These are phyloP conservation scores for Hemistola chrysoprasaria DNA, from an alignment of 2,888 invertebrate species.

Conservation along the genomic window DNA sequence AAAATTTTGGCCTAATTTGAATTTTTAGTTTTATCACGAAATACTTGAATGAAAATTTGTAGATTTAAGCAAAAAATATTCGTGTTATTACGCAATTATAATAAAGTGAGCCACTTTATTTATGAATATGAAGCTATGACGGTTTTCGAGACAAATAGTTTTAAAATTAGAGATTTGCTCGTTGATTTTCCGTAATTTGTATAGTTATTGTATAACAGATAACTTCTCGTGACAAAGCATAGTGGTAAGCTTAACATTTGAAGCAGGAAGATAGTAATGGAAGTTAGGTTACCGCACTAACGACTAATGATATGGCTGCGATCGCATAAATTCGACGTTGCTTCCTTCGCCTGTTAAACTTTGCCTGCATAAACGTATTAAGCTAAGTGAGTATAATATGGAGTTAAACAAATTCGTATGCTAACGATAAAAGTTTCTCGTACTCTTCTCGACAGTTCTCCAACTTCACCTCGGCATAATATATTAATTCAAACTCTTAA, in stretches of 20 bases:
- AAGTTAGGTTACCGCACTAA: constrained; percentile 48
- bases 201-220: no score
- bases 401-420: constrained; percentile 34
- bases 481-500: constrained; percentile 35
- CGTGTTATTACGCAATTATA: no score
- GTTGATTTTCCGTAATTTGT: no score
- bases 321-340: constrained; percentile 53
- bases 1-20: no score
- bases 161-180: no score
- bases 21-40: no score
- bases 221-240: background rate
- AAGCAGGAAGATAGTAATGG: constrained; percentile 38
- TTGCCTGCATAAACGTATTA: constrained; percentile 13
- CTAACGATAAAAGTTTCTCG: constrained; percentile 41
- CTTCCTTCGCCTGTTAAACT: constrained; percentile 22
- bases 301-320: constrained; percentile 63
- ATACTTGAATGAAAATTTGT: no score
- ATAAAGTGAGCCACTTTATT: no score
- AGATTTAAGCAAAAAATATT: no score
- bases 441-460: constrained; percentile 29
- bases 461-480: constrained; percentile 29
- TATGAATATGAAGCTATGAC: no score
- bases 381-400: constrained; percentile 18
- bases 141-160: no score
- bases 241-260: background rate